Conservation (phyloP, 2,797 vertebrate genomes). For the Peromyscus melanophrys region DNA sequence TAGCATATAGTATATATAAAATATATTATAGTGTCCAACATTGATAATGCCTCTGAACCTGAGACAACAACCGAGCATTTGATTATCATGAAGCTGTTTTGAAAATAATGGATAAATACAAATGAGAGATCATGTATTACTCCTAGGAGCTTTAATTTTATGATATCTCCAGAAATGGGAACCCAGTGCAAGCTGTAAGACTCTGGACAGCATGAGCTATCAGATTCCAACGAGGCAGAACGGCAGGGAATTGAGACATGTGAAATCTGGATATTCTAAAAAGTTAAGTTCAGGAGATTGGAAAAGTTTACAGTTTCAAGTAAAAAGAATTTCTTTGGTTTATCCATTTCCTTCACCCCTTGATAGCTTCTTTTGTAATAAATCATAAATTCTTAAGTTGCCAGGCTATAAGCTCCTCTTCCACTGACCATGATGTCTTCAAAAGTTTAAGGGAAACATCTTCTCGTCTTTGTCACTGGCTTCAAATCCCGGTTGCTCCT, state of each 20-base stretch:
- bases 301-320: slow-evolving; percentile 38
- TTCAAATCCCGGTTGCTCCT: not conserved
- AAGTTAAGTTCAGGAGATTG: not conserved
- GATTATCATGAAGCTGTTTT: not conserved
- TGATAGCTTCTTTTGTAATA: not conserved
- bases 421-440: not conserved
- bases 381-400: not conserved
- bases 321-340: not conserved
- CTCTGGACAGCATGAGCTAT: not conserved
- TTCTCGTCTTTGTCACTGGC: not conserved
- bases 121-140: not conserved
- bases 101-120: not conserved
- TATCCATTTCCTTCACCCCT: not conserved
- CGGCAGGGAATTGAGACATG: not conserved
- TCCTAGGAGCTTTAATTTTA: not conserved
- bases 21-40: not conserved
- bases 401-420: not conserved
- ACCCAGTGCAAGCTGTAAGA: not conserved
- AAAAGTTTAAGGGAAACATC: not conserved
- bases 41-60: not conserved
- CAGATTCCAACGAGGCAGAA: not conserved
- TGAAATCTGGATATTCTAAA: slow-evolving; percentile 5
- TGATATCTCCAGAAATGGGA: slow-evolving; percentile 7
- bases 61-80: not conserved
- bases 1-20: not conserved